Evolutionary conservation across 2,797 vertebrate species (phyloP).

Genomic region (Chaetodon trifasciatus): DNA sequence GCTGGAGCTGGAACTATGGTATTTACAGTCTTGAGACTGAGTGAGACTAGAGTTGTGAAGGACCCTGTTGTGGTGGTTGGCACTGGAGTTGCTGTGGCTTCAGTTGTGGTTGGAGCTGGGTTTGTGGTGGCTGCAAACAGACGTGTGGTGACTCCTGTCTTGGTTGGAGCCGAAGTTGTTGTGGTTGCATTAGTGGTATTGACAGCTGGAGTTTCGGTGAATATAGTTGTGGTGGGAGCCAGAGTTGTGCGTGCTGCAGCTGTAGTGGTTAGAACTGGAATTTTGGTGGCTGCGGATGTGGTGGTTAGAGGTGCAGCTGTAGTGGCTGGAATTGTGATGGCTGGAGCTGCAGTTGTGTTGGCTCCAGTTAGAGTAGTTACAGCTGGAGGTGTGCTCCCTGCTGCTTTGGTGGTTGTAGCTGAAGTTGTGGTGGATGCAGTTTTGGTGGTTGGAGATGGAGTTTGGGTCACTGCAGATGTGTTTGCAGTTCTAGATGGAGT

Average conservation of each 20-base stretch:
- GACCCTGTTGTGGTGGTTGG: not conserved
- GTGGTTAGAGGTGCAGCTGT: not conserved
- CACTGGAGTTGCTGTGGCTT: too few species aligned
- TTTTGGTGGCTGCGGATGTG: too few species aligned
- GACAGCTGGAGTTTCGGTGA: not conserved
- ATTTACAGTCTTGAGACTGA: not conserved
- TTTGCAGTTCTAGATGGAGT: not conserved
- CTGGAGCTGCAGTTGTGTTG: rapidly evolving
- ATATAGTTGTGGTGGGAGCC: not conserved
- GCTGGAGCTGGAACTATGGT: not conserved
- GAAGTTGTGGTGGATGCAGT: not conserved
- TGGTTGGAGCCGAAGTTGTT: not conserved
- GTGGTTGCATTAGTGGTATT: not conserved
- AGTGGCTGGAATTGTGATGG: not conserved
- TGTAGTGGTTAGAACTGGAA: rapidly evolving
- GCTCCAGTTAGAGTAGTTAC: not conserved
- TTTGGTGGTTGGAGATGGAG: not conserved
- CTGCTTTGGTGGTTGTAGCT: not conserved
- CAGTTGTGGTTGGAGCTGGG: not conserved
- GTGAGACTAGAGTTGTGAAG: not conserved
- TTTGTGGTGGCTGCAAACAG: not conserved
- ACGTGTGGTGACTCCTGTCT: too few species aligned
- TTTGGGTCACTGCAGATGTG: not conserved
- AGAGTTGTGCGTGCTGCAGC: not conserved
- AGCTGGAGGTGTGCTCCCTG: not conserved